phyloP scores from a whole-genome alignment of 2,113 vertebrate genomes.

The Chaetura pelagica region DNA sequence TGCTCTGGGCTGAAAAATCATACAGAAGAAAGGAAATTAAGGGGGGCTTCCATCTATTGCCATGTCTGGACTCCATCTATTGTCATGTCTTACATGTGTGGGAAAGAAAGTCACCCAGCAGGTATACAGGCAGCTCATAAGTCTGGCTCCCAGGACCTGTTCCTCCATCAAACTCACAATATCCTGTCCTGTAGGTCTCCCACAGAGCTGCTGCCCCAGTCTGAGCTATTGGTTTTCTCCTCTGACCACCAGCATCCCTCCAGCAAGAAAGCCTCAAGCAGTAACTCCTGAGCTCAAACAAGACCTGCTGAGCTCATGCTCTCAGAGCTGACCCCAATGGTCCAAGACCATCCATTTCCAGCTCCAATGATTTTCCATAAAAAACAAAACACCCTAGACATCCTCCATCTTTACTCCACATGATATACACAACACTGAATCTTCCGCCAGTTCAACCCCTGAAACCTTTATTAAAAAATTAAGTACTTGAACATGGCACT shows the following conservation, averaged over 20 bases:
- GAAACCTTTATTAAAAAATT: not conserved
- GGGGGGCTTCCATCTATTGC: not conserved
- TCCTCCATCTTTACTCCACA: not conserved
- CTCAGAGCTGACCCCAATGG: not conserved
- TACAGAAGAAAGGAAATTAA: not conserved
- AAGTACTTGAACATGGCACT: not conserved
- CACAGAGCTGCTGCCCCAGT: not conserved
- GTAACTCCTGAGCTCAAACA: not conserved
- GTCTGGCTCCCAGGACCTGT: not conserved
- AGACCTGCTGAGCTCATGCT: not conserved
- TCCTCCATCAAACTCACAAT: not conserved
- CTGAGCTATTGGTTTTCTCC: not conserved
- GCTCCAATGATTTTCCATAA: not conserved
- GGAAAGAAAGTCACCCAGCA: not conserved
- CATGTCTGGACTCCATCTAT: not conserved
- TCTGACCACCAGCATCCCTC: not conserved
- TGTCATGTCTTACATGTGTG: accelerated
- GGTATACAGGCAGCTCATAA: not conserved
- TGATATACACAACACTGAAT: not conserved
- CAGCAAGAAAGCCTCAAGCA: not conserved
- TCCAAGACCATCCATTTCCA: not conserved
- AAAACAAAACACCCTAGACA: not conserved
- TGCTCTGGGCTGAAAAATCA: not conserved
- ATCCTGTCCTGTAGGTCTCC: accelerated
- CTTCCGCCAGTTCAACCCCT: not conserved